Percentiles rank a stretch among this genome's conserved stretches.
phyloP scores from a whole-genome alignment of 2,113 vertebrate species.

The Petrocephalus zakoni region DNA sequence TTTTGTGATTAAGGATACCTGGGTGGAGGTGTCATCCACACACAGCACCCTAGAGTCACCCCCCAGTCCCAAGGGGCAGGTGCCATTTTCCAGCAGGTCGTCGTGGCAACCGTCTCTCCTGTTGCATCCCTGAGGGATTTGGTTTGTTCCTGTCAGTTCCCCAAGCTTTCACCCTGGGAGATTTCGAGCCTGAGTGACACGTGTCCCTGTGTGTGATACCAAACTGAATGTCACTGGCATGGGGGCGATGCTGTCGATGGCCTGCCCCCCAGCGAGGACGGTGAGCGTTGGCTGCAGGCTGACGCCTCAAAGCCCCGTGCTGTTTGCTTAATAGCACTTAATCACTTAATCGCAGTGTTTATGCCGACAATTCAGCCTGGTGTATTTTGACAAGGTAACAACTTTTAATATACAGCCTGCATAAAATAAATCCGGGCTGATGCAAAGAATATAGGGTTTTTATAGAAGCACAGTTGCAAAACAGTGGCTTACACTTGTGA shows the following conservation, averaged over 20 bases:
- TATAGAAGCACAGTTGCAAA: neutral
- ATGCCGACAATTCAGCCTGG: neutral
- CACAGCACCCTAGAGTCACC: neutral
- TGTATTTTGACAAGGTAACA: neutral
- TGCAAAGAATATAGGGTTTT: neutral
- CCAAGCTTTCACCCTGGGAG: neutral
- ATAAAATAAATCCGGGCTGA: neutral
- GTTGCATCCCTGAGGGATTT: neutral
- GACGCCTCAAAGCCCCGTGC: no score
- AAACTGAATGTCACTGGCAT: neutral
- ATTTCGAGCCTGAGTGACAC: neutral
- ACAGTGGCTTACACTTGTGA: neutral
- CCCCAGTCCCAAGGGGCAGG: neutral
- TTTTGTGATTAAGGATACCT: neutral
- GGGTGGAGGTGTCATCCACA: neutral
- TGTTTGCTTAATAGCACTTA: neutral
- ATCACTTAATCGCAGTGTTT: neutral
- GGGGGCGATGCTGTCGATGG: neutral
- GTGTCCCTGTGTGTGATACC: neutral
- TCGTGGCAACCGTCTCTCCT: neutral
- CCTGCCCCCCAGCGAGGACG: neutral
- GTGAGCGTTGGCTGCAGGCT: neutral
- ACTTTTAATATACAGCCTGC: neutral
- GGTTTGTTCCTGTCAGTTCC: neutral
- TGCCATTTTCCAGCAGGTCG: neutral